A percentile compares a stretch with the other conserved stretches of the same genome.
Evolutionary conservation across 2,797 vertebrate species (phyloP).

Genomic region (Trachops cirrhosus): DNA sequence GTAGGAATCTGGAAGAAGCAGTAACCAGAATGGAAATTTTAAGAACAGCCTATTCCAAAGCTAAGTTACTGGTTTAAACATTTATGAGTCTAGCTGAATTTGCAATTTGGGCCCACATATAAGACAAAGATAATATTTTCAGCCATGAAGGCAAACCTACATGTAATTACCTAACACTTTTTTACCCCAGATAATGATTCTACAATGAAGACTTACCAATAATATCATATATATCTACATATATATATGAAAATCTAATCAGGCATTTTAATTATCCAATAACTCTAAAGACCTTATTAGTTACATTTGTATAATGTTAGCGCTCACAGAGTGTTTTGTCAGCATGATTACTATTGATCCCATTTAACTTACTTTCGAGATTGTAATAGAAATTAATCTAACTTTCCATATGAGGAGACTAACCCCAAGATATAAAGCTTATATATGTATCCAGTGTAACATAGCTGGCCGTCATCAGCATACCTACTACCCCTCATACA

Average conservation of each 20-base stretch:
- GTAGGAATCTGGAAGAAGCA: neutral
- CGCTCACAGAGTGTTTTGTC: neutral
- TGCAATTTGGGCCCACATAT: neutral
- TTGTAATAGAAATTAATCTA: neutral
- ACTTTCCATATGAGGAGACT: neutral
- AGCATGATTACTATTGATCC: neutral
- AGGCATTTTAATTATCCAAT: neutral
- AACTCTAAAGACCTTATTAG: neutral
- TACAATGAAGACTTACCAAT: neutral
- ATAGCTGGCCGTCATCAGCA: neutral
- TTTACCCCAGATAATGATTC: neutral
- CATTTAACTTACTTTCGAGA: neutral
- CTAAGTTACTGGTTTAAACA: neutral
- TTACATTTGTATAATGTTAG: neutral
- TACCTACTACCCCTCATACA: neutral
- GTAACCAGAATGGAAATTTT: neutral
- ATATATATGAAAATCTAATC: neutral
- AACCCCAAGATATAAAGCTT: neutral
- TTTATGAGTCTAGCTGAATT: neutral
- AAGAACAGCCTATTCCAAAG: neutral
- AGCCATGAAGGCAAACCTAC: neutral
- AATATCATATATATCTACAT: neutral
- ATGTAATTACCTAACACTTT: neutral
- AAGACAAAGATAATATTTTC: neutral
- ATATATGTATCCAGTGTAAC: neutral